Percentiles rank a stretch among this genome's conserved stretches.
phyloP scores from a whole-genome alignment of 2,888 invertebrate genomes.

The Rugalucina vietnamica region DNA sequence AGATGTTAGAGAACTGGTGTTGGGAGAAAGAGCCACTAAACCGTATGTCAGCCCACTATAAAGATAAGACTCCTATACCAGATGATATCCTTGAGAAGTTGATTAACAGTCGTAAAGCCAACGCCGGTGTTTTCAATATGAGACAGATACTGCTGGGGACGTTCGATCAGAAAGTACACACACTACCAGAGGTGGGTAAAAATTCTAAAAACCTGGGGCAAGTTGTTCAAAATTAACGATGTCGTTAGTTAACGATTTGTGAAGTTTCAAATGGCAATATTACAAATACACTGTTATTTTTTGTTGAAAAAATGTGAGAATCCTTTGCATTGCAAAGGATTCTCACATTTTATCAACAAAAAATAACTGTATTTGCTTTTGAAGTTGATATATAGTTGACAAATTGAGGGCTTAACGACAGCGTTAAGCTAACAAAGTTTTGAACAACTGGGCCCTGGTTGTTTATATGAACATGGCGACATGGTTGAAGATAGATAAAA shows the following conservation, averaged over 20 bases:
- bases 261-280: too few species aligned
- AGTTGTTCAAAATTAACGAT: too few species aligned
- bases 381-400: too few species aligned
- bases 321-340: not conserved
- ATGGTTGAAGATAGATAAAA: too few species aligned
- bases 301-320: not conserved
- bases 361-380: too few species aligned
- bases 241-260: too few species aligned
- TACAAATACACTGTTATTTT: not conserved
- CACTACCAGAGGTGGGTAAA: constrained; percentile 69
- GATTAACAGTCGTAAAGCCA: constrained; percentile 84
- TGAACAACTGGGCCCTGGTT: too few species aligned
- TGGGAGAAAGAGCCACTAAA: constrained; percentile 85
- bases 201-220: too few species aligned
- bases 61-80: constrained; percentile 82
- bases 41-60: constrained; percentile 85
- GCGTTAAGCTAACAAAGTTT: too few species aligned
- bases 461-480: too few species aligned
- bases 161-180: constrained; percentile 85
- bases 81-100: constrained; percentile 84
- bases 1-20: constrained; percentile 86
- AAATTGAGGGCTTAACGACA: too few species aligned
- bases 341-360: not conserved
- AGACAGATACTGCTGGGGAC: constrained; percentile 85
- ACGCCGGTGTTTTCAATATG: constrained; percentile 85